Conservation (phyloP, 2,113 vertebrate species). For the Galemys pyrenaicus region DNA sequence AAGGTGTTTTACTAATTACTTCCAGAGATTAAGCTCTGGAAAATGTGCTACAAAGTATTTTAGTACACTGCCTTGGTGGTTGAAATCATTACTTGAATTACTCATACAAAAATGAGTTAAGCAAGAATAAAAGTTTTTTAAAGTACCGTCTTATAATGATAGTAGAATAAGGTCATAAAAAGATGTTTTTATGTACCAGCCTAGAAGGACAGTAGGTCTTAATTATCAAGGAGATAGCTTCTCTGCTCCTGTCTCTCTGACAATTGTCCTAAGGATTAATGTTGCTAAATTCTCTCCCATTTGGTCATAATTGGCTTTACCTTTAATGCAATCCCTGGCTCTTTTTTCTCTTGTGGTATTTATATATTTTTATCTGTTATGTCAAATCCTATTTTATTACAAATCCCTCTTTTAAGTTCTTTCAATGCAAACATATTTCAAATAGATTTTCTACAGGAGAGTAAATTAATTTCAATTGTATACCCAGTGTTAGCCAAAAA, state of each 20-base stretch:
- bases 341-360: neutral
- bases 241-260: neutral
- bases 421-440: neutral
- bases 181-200: neutral
- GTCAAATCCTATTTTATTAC: neutral
- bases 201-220: neutral
- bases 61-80: neutral
- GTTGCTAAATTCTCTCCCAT: neutral
- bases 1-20: neutral
- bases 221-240: neutral
- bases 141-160: neutral
- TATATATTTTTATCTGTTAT: neutral
- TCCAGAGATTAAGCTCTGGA: neutral
- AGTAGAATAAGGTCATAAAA: neutral
- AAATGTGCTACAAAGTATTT: conserved; percentile 17
- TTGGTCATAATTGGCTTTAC: neutral
- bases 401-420: neutral
- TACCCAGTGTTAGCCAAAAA: neutral
- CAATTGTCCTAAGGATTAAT: neutral
- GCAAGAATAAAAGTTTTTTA: neutral
- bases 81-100: neutral
- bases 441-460: neutral
- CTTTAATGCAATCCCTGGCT: neutral
- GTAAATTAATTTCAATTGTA: conserved; percentile 4
- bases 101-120: neutral